Evolutionary conservation across 2,797 vertebrate species (phyloP), one percentile per base, ranked within the genome.

Genomic region (Rhyacichthys aspro): DNA sequence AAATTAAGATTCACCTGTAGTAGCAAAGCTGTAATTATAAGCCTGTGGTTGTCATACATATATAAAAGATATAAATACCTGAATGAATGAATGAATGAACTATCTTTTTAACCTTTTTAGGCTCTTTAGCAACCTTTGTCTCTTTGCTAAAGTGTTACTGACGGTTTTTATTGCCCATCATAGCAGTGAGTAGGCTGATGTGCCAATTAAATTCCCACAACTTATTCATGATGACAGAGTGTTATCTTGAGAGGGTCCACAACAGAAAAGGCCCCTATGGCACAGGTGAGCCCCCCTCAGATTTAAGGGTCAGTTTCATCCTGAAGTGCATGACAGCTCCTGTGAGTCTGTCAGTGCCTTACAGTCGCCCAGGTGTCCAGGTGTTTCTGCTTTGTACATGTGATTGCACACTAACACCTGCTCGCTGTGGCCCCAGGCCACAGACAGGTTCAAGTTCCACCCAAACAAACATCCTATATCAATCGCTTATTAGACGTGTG

Each of bases 281-380:
- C 87, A 90, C 89, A 91, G 90, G 87, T 91, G 90, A 88, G 85
- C 81, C 81, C 85, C 66, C 82, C 76, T 74, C 75, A 84, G 74
- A 63, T 76, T 64, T 45, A 23, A 7, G 72, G 87, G 87, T 91
- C 87, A 88, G 78, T 82, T 81, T 87, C 77, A 81, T 78, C 67
- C 59, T 69, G 59, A 71, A 72, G 57, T 67, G 71, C 77, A 67
- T 92, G 90, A 93, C 91, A 90, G 84, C 78, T 83, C 74, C 66
- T 76, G 62, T 74, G 70, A 72, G 76, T 72, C 50, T 83, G 78
- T 71, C 81, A 79, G 85, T 64, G 53, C 67, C 52, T 61, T 70
- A 55, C 66, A 76, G 70, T 56, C 67, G 57, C 56, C 68, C 76
- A 80, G 83, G 79, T 86, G 84, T 81, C 79, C 83, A 82, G 79